These are phyloP conservation scores for Drosophila neonasuta DNA, from an alignment of 2,888 invertebrate species.

Conservation along the genomic window DNA sequence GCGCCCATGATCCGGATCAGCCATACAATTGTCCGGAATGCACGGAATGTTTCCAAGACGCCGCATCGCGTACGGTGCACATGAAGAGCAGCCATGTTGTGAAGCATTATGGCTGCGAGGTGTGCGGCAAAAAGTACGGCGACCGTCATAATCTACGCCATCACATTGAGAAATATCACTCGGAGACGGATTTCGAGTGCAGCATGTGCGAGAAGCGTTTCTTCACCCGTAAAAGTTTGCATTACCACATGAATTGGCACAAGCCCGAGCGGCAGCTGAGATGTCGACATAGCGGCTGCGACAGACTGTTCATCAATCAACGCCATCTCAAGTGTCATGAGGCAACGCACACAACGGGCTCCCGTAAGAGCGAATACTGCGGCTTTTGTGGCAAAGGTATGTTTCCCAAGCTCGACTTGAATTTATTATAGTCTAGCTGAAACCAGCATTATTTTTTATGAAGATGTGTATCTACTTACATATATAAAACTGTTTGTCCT, in stretches of 20 bases:
- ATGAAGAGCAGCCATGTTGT: conserved; percentile 73
- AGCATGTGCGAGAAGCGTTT: conserved; percentile 76
- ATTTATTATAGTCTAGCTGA: background rate
- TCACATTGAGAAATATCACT: conserved; percentile 78
- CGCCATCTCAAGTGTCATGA: conserved; percentile 77
- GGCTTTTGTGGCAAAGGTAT: conserved; percentile 78
- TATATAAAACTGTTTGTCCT: no score
- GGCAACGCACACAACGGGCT: conserved; percentile 68
- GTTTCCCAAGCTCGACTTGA: background rate
- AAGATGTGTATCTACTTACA: background rate
- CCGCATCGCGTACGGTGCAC: conserved; percentile 78
- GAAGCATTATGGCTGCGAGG: conserved; percentile 69
- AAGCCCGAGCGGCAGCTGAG: conserved; percentile 74
- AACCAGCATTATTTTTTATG: background rate
- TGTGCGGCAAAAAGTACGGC: conserved; percentile 77
- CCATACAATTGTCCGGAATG: conserved; percentile 78
- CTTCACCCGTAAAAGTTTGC: conserved; percentile 77
- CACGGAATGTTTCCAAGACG: conserved; percentile 70
- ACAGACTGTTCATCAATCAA: conserved; percentile 77
- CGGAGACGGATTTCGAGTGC: conserved; percentile 78
- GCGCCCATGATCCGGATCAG: conserved; percentile 65
- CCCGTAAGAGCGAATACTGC: conserved; percentile 73
- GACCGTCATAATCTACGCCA: conserved; percentile 77
- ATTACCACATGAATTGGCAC: conserved; percentile 79
- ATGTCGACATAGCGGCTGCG: conserved; percentile 74